A percentile compares a stretch with the other conserved stretches of the same genome.
phyloP scores from a whole-genome alignment of 2,888 invertebrate species.

The Seladonia tumulorum region DNA sequence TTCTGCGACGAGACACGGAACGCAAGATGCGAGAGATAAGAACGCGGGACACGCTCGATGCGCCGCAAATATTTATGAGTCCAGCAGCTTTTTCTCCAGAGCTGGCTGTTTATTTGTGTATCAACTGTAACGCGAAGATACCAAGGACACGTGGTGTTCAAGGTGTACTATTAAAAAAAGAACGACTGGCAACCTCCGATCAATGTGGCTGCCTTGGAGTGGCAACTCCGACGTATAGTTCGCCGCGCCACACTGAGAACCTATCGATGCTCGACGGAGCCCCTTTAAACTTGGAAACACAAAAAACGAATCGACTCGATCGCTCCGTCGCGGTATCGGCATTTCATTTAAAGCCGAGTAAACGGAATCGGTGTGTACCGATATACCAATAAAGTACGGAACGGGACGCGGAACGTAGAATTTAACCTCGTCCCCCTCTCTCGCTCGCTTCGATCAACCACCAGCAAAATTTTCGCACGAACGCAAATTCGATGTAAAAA shows the following conservation, averaged over 20 bases:
- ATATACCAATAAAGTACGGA: neutral
- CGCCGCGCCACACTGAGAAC: neutral
- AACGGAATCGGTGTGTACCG: neutral
- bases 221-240: neutral
- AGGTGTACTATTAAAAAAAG: conserved; percentile 47
- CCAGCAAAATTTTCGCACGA: neutral
- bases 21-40: neutral
- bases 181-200: conserved; percentile 24
- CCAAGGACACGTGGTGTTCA: conserved; percentile 23
- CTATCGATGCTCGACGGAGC: neutral
- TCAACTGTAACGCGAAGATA: conserved; percentile 11
- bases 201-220: conserved; percentile 29
- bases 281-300: neutral
- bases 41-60: conserved; percentile 22
- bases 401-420: neutral
- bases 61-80: conserved; percentile 63
- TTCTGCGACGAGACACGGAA: neutral
- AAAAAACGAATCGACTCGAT: neutral
- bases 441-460: neutral
- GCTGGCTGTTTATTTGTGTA: conserved; percentile 49
- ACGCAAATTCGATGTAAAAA: neutral
- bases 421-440: neutral
- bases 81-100: conserved; percentile 45
- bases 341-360: neutral
- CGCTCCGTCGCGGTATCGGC: neutral